These are phyloP conservation scores for Panulirus ornatus DNA, from an alignment of 1,140 invertebrate species.

Conservation along the genomic window DNA sequence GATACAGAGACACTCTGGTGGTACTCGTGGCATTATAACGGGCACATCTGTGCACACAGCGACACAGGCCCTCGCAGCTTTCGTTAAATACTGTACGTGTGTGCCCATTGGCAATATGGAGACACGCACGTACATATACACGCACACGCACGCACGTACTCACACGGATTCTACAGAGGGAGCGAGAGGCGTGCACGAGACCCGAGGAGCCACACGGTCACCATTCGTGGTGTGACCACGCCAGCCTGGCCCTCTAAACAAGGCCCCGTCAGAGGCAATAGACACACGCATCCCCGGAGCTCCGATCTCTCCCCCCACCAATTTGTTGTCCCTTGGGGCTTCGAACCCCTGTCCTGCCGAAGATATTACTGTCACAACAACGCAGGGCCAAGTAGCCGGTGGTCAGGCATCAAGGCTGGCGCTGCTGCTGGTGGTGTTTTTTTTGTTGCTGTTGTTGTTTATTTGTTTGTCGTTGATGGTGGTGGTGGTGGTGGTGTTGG, in stretches of 20 bases:
- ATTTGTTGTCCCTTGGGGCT: conserved; percentile 51
- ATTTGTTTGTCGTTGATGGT: neutral
- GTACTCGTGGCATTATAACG: too few species aligned
- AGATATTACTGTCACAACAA: conserved; percentile 66
- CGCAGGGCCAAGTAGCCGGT: conserved; percentile 50
- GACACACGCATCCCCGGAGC: neutral
- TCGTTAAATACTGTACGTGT: too few species aligned
- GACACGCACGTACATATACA: conserved; percentile 14
- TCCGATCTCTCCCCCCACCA: conserved; percentile 32
- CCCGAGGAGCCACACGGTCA: too few species aligned
- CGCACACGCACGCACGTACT: neutral
- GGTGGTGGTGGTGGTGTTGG: neutral
- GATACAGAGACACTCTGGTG: too few species aligned
- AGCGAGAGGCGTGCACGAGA: neutral
- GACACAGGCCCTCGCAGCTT: too few species aligned
- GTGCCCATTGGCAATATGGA: too few species aligned
- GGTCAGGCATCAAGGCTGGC: conserved; percentile 22
- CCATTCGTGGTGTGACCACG: too few species aligned
- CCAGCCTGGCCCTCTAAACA: neutral
- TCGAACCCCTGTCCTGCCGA: conserved; percentile 49
- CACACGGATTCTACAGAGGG: neutral
- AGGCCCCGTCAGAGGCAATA: neutral
- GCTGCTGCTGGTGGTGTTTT: neutral
- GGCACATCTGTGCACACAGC: too few species aligned
- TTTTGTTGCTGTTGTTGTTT: neutral